Percentiles rank a stretch among this genome's conserved stretches.
Evolutionary conservation across 2,797 vertebrate species (phyloP).

Genomic region (Rhinophrynus dorsalis): DNA sequence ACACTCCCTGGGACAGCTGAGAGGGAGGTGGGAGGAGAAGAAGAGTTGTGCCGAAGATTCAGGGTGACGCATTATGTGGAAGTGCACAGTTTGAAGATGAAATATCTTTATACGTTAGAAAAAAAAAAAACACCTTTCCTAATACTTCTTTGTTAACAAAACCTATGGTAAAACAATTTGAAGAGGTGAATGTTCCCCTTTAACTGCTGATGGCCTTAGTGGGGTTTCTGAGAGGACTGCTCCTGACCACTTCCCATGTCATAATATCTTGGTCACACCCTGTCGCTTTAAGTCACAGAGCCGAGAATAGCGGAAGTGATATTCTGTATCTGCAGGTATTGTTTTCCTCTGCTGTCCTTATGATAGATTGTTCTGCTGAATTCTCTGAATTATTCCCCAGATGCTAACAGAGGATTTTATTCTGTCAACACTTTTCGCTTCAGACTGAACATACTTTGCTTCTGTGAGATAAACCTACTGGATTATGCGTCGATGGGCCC

Average conservation of each 20-base stretch:
- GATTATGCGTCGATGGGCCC: conserved; percentile 2
- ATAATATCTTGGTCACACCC: not conserved
- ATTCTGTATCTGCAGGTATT: conserved; percentile 17
- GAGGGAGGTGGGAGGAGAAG: no score
- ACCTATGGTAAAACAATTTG: no score
- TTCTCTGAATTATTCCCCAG: conserved; percentile 23
- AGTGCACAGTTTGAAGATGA: no score
- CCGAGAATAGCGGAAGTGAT: conserved; percentile 9
- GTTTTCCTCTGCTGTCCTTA: conserved; percentile 1
- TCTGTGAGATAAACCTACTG: conserved; percentile 13
- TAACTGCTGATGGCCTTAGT: no score
- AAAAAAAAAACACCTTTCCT: no score
- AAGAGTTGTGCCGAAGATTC: no score
- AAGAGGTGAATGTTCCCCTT: no score
- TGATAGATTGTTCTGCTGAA: conserved; percentile 32
- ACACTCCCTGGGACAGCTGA: no score
- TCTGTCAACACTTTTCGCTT: conserved; percentile 30
- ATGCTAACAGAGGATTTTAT: conserved; percentile 7
- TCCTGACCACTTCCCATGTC: not conserved
- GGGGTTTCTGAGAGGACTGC: not conserved
- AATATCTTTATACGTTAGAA: no score
- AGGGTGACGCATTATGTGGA: no score
- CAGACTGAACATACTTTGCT: not conserved
- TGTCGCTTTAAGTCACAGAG: not conserved
- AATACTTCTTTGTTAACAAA: no score